Evolutionary conservation across 2,113 vertebrate species (phyloP).

Genomic region (Mus pahari): DNA sequence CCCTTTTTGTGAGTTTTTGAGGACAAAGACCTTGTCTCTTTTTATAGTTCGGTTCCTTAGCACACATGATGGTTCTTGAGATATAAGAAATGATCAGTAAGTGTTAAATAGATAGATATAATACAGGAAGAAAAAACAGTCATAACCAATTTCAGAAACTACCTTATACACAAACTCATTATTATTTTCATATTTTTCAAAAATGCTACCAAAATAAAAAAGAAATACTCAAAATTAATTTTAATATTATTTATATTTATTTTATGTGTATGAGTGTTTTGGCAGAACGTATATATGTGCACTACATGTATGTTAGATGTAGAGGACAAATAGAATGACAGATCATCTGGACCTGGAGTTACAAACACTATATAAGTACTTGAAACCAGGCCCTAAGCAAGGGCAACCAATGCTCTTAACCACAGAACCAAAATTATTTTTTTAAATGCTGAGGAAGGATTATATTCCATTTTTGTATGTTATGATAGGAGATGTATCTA

Average conservation of each 20-base stretch:
- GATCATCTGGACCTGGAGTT: background rate
- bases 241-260: background rate
- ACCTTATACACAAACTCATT: background rate
- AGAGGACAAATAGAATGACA: background rate
- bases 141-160: background rate
- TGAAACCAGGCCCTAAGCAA: background rate
- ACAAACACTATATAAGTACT: background rate
- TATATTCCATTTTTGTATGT: constrained; percentile 22
- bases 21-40: background rate
- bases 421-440: background rate
- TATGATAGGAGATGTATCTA: background rate
- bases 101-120: background rate
- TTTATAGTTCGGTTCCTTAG: background rate
- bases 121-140: background rate
- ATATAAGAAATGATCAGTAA: constrained; percentile 18
- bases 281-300: background rate
- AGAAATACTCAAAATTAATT: background rate
- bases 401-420: background rate
- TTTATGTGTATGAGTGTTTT: background rate
- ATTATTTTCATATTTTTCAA: constrained; percentile 19
- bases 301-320: background rate
- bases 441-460: background rate
- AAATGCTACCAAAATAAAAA: background rate
- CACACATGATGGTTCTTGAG: background rate
- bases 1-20: constrained; percentile 22